phyloP scores from a whole-genome alignment of 2,797 vertebrate species.

The Acanthiza pusilla region DNA sequence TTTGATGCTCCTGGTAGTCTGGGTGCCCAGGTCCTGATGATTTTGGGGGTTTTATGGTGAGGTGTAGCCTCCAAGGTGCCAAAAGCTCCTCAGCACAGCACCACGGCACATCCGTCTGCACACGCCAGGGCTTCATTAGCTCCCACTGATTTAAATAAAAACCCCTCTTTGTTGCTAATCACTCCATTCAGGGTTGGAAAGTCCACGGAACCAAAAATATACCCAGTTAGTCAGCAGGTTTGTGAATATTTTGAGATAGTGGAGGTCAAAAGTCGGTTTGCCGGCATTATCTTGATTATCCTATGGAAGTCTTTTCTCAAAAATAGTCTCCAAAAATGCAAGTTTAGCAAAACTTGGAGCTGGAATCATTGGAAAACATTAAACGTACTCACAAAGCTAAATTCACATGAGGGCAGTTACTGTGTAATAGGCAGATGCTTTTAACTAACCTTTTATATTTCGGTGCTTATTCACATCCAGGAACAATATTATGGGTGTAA shows the following conservation, averaged over 20 bases:
- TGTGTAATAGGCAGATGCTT: neutral
- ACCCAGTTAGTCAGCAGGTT: constrained; percentile 23
- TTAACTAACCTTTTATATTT: neutral
- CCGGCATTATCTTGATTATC: constrained; percentile 8
- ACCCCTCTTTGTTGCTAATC: neutral
- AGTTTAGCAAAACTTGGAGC: constrained; percentile 13
- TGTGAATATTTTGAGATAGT: constrained; percentile 27
- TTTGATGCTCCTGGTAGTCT: neutral
- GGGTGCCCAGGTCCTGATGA: neutral
- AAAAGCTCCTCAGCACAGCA: neutral
- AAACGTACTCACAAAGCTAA: neutral
- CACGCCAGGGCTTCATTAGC: neutral
- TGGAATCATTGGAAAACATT: constrained; percentile 6
- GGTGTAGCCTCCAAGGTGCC: neutral
- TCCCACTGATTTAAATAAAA: constrained; percentile 18
- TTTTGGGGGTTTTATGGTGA: neutral
- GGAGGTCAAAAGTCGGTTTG: constrained; percentile 46
- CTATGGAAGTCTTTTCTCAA: constrained; percentile 3
- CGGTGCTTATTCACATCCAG: neutral
- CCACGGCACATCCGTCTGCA: accelerated
- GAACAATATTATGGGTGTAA: neutral
- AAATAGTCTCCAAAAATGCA: constrained; percentile 44
- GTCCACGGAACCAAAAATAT: constrained; percentile 19
- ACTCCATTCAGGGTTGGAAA: constrained; percentile 12
- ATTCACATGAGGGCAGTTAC: neutral